These are phyloP conservation scores for Lepidonotus clava DNA, from an alignment of 2,888 invertebrate species.

Conservation along the genomic window DNA sequence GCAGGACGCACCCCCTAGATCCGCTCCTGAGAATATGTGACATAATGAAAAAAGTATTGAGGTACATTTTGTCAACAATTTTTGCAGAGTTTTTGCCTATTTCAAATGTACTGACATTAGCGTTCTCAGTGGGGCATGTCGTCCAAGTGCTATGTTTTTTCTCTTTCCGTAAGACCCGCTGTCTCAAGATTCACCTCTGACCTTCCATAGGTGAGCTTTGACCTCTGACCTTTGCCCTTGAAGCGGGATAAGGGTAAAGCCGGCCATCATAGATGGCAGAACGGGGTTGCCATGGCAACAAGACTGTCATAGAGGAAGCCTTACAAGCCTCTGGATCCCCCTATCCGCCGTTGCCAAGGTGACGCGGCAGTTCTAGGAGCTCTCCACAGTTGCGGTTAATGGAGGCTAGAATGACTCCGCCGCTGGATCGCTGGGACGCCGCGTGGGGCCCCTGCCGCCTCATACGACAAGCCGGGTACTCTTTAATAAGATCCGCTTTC, in stretches of 20 bases:
- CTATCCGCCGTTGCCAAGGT: not conserved
- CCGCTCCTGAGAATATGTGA: no score
- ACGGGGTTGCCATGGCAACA: slow-evolving; percentile 18
- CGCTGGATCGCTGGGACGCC: not conserved
- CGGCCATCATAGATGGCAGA: not conserved
- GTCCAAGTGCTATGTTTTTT: no score
- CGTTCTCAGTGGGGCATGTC: no score
- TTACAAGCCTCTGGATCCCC: slow-evolving; percentile 27
- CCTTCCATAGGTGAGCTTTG: slow-evolving; percentile 7
- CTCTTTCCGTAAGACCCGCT: not conserved
- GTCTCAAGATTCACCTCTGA: not conserved
- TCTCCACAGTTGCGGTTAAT: slow-evolving; percentile 41
- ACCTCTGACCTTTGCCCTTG: slow-evolving; percentile 4
- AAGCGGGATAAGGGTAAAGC: slow-evolving; percentile 16
- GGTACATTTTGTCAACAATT: no score
- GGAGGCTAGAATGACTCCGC: not conserved
- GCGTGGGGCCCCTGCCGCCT: not conserved
- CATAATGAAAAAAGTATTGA: no score
- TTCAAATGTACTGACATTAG: no score
- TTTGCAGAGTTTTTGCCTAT: no score
- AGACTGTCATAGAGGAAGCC: slow-evolving; percentile 2
- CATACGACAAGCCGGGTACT: not conserved
- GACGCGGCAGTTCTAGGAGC: slow-evolving; percentile 33
- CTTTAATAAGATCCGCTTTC: not conserved
- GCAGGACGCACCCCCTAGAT: no score